These are phyloP conservation scores for Epistrophe grossulariae DNA, from an alignment of 2,888 invertebrate species.

Conservation along the genomic window DNA sequence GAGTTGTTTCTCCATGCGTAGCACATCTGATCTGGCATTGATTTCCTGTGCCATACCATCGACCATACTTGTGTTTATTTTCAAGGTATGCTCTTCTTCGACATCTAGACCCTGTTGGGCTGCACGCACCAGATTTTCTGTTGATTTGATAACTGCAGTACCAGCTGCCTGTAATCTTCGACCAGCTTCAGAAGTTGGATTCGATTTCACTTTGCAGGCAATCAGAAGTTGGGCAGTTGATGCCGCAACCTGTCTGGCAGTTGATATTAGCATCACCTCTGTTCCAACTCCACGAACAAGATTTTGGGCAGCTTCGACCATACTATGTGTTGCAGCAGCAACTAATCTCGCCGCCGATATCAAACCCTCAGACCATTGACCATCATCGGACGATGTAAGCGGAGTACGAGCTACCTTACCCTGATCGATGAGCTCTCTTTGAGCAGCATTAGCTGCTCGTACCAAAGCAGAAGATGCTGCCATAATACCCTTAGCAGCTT, in stretches of 20 bases:
- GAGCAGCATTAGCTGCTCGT: conserved; percentile 98
- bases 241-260: conserved; percentile 98
- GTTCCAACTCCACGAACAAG: conserved; percentile 95
- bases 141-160: conserved; percentile 98
- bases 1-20: conserved; percentile 96
- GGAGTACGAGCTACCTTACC: conserved; percentile 95
- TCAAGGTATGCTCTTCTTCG: conserved; percentile 95
- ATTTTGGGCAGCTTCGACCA: conserved; percentile 99
- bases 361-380: conserved; percentile 98
- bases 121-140: conserved; percentile 97
- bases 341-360: conserved; percentile 97
- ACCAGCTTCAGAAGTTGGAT: conserved; percentile 97
- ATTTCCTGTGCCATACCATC: conserved; percentile 98
- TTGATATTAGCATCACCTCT: conserved; percentile 98
- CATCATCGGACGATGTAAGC: conserved; percentile 95
- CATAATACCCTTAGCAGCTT: conserved; percentile 98
- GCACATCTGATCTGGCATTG: conserved; percentile 94
- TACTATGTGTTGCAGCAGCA: conserved; percentile 98
- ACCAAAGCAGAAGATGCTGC: conserved; percentile 98
- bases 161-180: conserved; percentile 96
- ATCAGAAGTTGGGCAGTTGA: conserved; percentile 98
- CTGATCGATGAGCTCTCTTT: conserved; percentile 95
- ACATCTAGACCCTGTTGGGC: conserved; percentile 96
- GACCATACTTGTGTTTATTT: conserved; percentile 96
- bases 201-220: conserved; percentile 99